Percentiles rank a stretch among this genome's conserved stretches.
Evolutionary conservation across 2,888 invertebrate species (phyloP).

Genomic region (Drosophila niveifrons): DNA sequence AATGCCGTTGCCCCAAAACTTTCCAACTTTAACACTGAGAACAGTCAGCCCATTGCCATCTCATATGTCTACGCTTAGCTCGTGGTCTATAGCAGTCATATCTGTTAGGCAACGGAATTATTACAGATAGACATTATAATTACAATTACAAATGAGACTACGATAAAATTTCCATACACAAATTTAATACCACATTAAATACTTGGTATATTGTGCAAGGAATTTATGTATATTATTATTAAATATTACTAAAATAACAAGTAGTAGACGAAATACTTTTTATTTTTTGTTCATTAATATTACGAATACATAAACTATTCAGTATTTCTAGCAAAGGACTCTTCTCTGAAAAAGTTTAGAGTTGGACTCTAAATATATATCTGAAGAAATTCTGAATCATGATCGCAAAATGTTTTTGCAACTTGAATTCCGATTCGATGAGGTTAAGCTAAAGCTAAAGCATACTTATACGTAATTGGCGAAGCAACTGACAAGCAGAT

Average conservation of each 20-base stretch:
- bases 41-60: conserved; percentile 6
- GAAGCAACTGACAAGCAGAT: not conserved
- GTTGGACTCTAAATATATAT: not conserved
- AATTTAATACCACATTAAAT: too few species aligned
- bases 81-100: not conserved
- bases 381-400: not conserved
- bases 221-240: too few species aligned
- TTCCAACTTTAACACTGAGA: conserved; percentile 37
- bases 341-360: too few species aligned
- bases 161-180: too few species aligned
- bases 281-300: too few species aligned
- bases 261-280: too few species aligned
- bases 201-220: not conserved
- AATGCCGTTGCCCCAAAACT: conserved; percentile 49
- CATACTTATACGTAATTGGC: not conserved
- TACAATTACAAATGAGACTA: not conserved
- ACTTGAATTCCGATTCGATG: not conserved
- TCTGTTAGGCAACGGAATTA: not conserved
- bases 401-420: not conserved
- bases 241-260: too few species aligned
- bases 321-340: too few species aligned
- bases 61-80: not conserved
- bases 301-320: too few species aligned
- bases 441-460: not conserved
- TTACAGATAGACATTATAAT: not conserved